Conservation (phyloP, 92 coral and sea anemone species). For the Pocillopora meandrina region DNA sequence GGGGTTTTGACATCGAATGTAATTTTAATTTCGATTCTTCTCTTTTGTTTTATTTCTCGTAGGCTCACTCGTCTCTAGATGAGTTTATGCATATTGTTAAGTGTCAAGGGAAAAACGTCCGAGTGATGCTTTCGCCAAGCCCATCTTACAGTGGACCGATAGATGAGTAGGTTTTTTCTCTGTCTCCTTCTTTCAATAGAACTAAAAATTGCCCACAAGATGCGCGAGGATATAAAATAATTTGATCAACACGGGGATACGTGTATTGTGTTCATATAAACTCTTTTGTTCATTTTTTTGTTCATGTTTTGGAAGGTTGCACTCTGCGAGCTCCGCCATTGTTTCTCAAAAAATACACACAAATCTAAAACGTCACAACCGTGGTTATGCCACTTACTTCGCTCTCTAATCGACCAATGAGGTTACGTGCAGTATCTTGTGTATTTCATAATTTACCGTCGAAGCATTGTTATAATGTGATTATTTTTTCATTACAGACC, state of each 20-base stretch:
- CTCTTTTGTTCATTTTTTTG: no score
- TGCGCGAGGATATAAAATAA: no score
- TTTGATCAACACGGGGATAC: no score
- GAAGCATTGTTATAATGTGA: neutral
- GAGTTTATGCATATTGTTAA: slow-evolving; percentile 89
- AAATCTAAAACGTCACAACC: no score
- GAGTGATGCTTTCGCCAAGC: slow-evolving; percentile 94
- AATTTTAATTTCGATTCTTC: neutral
- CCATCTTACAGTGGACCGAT: slow-evolving; percentile 84
- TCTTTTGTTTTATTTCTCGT: slow-evolving; percentile 4
- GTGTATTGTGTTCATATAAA: no score
- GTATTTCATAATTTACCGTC: neutral
- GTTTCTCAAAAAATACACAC: no score
- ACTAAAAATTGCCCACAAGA: no score
- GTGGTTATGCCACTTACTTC: no score
- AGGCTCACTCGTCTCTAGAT: slow-evolving; percentile 91
- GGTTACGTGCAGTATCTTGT: neutral
- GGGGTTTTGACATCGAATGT: neutral
- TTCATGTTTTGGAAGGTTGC: no score
- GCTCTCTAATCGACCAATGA: neutral
- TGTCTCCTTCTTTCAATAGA: neutral
- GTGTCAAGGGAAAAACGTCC: slow-evolving; percentile 80
- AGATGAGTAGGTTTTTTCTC: slow-evolving; percentile 78
- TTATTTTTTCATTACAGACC: slow-evolving; percentile 61
- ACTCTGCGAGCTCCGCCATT: no score